A percentile compares a stretch with the other conserved stretches of the same genome.
phyloP scores from a whole-genome alignment of 2,113 vertebrate species.

The Corvus cornix region DNA sequence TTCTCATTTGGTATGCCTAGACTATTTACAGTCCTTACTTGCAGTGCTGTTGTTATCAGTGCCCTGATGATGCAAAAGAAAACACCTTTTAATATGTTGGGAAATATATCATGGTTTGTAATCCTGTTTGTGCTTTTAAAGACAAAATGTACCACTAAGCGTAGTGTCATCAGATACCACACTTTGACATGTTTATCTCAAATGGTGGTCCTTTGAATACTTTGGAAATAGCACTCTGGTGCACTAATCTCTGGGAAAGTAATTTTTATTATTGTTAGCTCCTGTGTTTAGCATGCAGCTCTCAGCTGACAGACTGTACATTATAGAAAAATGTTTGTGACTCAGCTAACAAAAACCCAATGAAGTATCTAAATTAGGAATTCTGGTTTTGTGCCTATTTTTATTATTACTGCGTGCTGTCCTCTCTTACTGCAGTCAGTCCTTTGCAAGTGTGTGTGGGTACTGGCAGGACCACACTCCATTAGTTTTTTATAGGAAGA shows the following conservation, averaged over 20 bases:
- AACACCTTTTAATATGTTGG: background rate
- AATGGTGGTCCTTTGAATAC: background rate
- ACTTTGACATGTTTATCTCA: background rate
- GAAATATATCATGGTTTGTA: background rate
- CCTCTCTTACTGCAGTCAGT: background rate
- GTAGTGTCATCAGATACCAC: background rate
- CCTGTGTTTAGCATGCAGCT: background rate
- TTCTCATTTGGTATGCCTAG: background rate
- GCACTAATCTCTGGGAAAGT: slow-evolving; percentile 28
- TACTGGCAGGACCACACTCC: background rate
- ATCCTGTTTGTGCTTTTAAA: background rate
- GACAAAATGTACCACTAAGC: background rate
- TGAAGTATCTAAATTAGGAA: background rate
- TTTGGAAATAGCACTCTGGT: background rate
- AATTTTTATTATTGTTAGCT: slow-evolving; percentile 38
- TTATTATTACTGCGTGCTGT: background rate
- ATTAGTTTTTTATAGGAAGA: background rate
- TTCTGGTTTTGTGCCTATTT: background rate
- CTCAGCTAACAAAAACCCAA: slow-evolving; percentile 14
- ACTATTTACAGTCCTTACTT: background rate
- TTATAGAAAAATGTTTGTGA: slow-evolving; percentile 35
- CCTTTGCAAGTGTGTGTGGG: background rate
- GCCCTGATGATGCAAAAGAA: background rate
- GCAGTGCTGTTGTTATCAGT: background rate
- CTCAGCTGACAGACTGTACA: background rate